Conservation (phyloP, 1,140 invertebrate species). For the Eumeta japonica region DNA sequence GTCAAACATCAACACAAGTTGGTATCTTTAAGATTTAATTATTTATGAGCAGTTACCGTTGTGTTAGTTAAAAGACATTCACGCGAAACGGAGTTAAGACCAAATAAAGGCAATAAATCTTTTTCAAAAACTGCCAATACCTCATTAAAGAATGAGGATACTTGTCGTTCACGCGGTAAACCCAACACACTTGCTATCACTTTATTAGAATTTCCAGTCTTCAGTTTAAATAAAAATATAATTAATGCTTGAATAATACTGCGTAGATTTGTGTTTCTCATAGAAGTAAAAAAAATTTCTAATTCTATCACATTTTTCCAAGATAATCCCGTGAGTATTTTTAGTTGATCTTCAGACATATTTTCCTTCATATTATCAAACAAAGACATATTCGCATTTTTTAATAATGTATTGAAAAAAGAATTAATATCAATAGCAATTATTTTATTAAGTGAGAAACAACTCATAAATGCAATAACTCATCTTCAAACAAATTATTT, state of each 20-base stretch:
- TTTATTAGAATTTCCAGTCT: no score
- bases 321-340: constrained; percentile 14
- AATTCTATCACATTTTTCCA: constrained; percentile 17
- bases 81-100: constrained; percentile 4
- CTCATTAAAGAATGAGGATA: no score
- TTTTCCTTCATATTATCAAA: constrained; percentile 6
- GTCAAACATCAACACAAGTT: constrained; percentile 18
- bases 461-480: no score
- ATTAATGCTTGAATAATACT: constrained; percentile 1
- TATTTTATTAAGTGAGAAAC: no score
- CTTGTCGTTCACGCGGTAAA: no score
- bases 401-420: not conserved
- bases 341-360: constrained; percentile 17
- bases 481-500: no score
- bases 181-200: not conserved
- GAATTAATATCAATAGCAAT: constrained; percentile 1
- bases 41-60: constrained; percentile 12
- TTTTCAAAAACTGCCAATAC: constrained; percentile 11
- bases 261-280: not conserved
- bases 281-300: constrained; percentile 14
- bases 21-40: constrained; percentile 9
- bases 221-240: constrained; percentile 1
- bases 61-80: constrained; percentile 17
- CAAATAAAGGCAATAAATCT: no score
- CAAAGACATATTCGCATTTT: not conserved